Base-by-base conservation (phyloP, 2,888 invertebrate species). In the Diploptera punctata region DNA sequence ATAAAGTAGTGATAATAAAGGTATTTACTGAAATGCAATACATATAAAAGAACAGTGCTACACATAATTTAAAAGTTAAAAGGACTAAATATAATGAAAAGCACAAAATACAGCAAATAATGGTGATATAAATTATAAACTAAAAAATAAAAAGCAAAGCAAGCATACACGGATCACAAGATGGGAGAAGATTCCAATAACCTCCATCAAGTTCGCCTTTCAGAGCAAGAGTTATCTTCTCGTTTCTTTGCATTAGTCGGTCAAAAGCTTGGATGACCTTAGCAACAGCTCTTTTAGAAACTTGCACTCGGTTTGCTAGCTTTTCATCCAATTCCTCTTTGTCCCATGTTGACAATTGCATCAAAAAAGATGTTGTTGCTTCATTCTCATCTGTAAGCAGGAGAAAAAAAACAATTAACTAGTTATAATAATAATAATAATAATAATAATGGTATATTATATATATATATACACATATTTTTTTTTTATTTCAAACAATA, bases 231-330 rank as follows among this genome's bases (percentile, higher is more conserved):
- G 95, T 94, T 77, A 98, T 93, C 84, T 97, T 97, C 80, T 97
- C 97, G 84, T 98, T 98, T 78, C 98, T 89, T 83, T 98, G 98
- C 86, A 96, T 94, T 70, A 99, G 86, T 68, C 98, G 88, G 84
- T 99, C 99, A 82, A 98, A 98, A 0, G 97, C 97, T 83, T 98
- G 97, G 68, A 99, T 90, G 31, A 99, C 93, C 85, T 98, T 98
- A 2, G 97, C 97, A 24, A 99, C 97, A 7, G 98, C 98, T 74
- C 98, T 86, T 81, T 97, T 97, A 10, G 98, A 98, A 21, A 98
- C 98, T 85, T 96, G 97, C 5, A 98, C 98, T 31, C 98, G 86
- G 84, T 98, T 97, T 0, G 97, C 95, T 44, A 99, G 86, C 83
- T 97, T 97, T 77, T 98, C 97, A 79, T 99, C 98, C 70, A 99